These are phyloP conservation scores for Drosophila birchii DNA, from an alignment of 2,888 invertebrate species.

Conservation along the genomic window DNA sequence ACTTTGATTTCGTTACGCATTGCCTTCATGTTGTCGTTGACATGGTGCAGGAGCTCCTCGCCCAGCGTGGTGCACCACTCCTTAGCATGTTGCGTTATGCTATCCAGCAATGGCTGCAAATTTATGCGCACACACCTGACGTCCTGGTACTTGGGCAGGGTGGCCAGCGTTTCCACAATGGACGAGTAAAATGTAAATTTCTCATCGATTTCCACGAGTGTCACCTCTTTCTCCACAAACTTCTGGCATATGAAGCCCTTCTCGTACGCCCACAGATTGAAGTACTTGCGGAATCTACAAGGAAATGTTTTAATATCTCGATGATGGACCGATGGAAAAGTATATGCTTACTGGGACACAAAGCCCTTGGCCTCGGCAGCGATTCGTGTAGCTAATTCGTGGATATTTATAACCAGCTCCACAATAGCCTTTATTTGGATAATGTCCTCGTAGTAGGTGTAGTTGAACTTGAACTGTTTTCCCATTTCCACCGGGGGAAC, in stretches of 20 bases:
- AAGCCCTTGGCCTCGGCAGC: constrained; percentile 87
- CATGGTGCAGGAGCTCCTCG: constrained; percentile 88
- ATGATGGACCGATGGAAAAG: rapidly evolving
- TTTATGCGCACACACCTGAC: constrained; percentile 90
- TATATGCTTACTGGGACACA: constrained; percentile 62
- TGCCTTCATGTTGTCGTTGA: constrained; percentile 88
- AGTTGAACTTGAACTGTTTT: constrained; percentile 85
- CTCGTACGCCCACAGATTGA: constrained; percentile 91
- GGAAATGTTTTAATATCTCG: not conserved
- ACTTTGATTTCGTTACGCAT: constrained; percentile 90
- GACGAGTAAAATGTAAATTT: constrained; percentile 93
- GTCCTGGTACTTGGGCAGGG: constrained; percentile 87
- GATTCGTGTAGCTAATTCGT: constrained; percentile 88
- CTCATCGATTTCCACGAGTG: constrained; percentile 90
- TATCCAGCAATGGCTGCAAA: constrained; percentile 89
- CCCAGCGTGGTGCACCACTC: constrained; percentile 93
- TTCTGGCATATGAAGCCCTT: constrained; percentile 91
- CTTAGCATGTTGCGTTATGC: constrained; percentile 89
- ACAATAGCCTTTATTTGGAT: constrained; percentile 89
- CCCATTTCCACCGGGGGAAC: constrained; percentile 86
- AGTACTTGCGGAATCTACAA: constrained; percentile 89
- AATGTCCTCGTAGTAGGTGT: constrained; percentile 92
- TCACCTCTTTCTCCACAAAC: constrained; percentile 89
- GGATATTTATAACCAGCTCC: constrained; percentile 88
- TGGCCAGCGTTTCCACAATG: constrained; percentile 88